Percentiles rank a stretch among this genome's conserved stretches.
Conservation (phyloP, 2,888 invertebrate genomes). For the Sphinx pinastri region DNA sequence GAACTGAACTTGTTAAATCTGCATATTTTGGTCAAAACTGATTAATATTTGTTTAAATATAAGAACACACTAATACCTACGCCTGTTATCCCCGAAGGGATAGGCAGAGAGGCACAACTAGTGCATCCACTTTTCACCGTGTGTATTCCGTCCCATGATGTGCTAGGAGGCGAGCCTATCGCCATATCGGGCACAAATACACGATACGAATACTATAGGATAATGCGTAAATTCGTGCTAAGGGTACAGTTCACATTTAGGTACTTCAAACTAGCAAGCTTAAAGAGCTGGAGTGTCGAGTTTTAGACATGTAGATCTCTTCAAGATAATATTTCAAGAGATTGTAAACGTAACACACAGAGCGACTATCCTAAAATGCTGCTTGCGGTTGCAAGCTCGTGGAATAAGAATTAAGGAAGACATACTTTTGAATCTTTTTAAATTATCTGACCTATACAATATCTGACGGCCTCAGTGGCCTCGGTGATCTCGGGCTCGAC, state of each 20-base stretch:
- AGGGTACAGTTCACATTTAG: neutral
- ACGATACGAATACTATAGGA: no score
- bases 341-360: conserved; percentile 11
- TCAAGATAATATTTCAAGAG: neutral
- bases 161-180: no score
- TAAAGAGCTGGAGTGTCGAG: neutral
- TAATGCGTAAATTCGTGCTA: no score
- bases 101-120: no score
- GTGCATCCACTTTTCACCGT: no score
- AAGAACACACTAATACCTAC: no score
- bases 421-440: neutral
- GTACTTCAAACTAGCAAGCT: neutral
- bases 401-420: conserved; percentile 17
- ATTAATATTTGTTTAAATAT: no score
- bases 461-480: no score
- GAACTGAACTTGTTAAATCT: conserved; percentile 7
- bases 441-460: neutral
- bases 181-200: no score
- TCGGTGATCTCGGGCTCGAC: no score
- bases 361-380: neutral
- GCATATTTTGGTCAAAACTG: neutral
- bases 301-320: conserved; percentile 2
- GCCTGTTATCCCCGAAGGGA: no score
- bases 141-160: no score
- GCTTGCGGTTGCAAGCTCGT: neutral